Conservation (phyloP, 1,140 invertebrate genomes). For the Archivesica marissinica region DNA sequence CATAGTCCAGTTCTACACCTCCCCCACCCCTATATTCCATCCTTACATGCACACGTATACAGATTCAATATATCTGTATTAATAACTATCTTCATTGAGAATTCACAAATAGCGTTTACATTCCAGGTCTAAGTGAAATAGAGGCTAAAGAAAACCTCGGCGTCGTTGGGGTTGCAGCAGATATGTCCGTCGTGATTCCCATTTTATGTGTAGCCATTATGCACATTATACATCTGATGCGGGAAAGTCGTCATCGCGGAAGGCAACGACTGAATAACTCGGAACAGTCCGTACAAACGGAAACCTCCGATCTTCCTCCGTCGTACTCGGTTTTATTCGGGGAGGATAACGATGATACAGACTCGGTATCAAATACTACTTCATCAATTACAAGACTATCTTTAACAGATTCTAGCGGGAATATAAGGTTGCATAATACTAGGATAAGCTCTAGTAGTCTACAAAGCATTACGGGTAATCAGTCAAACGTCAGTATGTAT, state of each 20-base stretch:
- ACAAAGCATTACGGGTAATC: not conserved
- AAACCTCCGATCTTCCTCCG: conserved; percentile 16
- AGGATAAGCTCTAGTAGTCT: not conserved
- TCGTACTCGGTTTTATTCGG: conserved; percentile 40
- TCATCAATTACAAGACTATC: not conserved
- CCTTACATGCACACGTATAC: no score
- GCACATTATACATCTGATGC: conserved; percentile 15
- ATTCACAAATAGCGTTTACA: no score
- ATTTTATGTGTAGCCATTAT: conserved; percentile 43
- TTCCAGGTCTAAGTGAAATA: not conserved
- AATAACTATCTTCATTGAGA: no score
- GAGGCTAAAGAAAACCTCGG: conserved; percentile 20
- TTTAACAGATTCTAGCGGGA: not conserved
- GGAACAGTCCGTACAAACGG: conserved; percentile 38
- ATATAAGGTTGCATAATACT: not conserved
- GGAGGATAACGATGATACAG: not conserved
- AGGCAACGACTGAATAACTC: not conserved
- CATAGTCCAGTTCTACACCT: no score
- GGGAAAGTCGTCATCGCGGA: not conserved
- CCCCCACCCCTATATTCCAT: no score
- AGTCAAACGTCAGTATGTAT: not conserved
- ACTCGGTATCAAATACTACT: not conserved
- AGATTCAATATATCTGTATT: no score
- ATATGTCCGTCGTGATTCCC: conserved; percentile 22
- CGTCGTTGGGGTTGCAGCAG: conserved; percentile 41